Evolutionary conservation across 2,113 vertebrate genomes (phyloP).

Genomic region (Syngnathoides biaculeatus): DNA sequence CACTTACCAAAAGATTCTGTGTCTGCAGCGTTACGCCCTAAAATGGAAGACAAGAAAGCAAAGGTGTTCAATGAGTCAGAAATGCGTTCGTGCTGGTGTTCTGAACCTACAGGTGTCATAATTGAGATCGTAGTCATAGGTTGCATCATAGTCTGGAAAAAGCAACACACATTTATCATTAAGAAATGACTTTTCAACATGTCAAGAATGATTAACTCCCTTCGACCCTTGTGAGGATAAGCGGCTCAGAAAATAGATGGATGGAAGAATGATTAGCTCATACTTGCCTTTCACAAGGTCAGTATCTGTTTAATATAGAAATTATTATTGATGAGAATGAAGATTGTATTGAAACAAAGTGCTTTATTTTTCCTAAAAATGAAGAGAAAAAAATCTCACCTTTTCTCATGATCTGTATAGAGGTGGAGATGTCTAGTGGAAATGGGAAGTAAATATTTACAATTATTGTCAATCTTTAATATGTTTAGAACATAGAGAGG

Average conservation of each 20-base stretch:
- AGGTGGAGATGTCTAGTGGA: conserved; percentile 70
- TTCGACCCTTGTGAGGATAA: too few species aligned
- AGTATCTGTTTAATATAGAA: conserved; percentile 50
- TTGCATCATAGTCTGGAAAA: conserved; percentile 65
- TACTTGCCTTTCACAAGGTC: conserved; percentile 67
- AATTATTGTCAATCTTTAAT: too few species aligned
- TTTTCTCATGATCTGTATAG: conserved; percentile 68
- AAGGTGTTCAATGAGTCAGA: not conserved
- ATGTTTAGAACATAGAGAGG: too few species aligned
- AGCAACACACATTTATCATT: not conserved
- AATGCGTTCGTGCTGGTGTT: not conserved
- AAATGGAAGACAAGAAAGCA: conserved; percentile 12
- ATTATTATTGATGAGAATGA: not conserved
- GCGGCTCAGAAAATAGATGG: too few species aligned
- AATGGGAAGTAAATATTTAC: conserved; percentile 15
- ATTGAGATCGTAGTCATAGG: conserved; percentile 66
- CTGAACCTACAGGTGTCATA: conserved; percentile 67
- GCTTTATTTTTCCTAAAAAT: not conserved
- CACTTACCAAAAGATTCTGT: conserved; percentile 48
- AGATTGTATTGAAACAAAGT: not conserved
- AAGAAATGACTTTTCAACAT: not conserved
- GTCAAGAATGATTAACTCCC: not conserved
- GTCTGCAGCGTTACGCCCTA: conserved; percentile 48
- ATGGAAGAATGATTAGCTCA: not conserved
- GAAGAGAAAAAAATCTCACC: conserved; percentile 39